phyloP scores from a whole-genome alignment of 2,113 vertebrate species.

The Chloebia gouldiae region DNA sequence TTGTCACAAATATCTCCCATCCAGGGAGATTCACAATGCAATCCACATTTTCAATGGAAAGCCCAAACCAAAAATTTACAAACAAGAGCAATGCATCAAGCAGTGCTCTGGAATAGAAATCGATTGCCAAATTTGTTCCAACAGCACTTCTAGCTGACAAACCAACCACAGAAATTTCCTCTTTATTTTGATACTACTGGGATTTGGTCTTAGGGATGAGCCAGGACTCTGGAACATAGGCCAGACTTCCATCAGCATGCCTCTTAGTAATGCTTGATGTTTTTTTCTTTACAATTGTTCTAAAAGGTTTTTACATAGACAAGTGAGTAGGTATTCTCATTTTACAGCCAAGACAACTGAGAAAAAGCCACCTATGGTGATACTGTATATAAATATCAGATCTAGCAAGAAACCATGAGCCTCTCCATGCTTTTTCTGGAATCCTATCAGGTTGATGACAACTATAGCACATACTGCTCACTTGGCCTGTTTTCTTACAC shows the following conservation, averaged over 20 bases:
- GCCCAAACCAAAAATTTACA: not conserved
- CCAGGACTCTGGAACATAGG: not conserved
- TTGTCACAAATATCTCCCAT: not conserved
- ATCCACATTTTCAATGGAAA: not conserved
- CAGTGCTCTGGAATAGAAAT: not conserved
- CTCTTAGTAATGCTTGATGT: fast-evolving
- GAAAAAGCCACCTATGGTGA: not conserved
- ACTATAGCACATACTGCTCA: fast-evolving
- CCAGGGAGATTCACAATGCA: not conserved
- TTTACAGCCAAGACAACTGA: not conserved
- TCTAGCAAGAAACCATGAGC: not conserved
- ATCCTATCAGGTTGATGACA: not conserved
- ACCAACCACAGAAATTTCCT: not conserved
- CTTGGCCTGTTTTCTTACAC: not conserved
- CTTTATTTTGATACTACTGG: not conserved
- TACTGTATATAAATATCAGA: not conserved
- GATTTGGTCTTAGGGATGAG: not conserved
- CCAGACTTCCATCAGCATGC: not conserved
- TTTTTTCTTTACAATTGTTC: not conserved
- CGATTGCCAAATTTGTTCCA: not conserved
- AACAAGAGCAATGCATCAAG: not conserved
- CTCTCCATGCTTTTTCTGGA: not conserved
- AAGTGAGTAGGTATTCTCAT: not conserved
- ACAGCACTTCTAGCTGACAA: not conserved
- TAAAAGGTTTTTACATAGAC: not conserved